A percentile compares a stretch with the other conserved stretches of the same genome.
Conservation (phyloP, 2,113 vertebrate genomes). For the Rhynchomys soricoides region DNA sequence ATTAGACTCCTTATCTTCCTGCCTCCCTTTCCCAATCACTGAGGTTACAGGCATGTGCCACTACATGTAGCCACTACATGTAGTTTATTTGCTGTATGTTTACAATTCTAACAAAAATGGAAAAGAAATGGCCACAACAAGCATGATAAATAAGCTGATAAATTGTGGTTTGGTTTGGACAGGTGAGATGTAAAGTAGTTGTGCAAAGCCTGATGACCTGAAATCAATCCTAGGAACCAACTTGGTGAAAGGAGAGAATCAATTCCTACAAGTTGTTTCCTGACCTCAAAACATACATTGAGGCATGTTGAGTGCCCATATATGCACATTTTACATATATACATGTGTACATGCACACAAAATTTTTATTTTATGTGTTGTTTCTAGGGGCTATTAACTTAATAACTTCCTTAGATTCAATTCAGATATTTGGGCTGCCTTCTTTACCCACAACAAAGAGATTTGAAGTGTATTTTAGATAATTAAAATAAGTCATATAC, state of each 20-base stretch:
- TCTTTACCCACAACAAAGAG: neutral
- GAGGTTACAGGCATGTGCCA: neutral
- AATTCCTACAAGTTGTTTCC: neutral
- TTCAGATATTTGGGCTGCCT: neutral
- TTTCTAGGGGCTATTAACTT: conserved; percentile 23
- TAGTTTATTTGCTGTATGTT: conserved; percentile 7
- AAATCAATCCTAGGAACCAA: neutral
- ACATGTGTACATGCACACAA: neutral
- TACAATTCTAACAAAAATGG: conserved; percentile 49
- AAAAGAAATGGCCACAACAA: conserved; percentile 35
- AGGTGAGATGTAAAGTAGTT: neutral
- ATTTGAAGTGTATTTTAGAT: conserved; percentile 36
- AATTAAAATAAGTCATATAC: conserved; percentile 49
- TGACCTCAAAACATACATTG: neutral
- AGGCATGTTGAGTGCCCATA: neutral
- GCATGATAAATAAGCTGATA: neutral
- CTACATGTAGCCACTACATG: neutral
- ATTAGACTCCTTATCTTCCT: neutral
- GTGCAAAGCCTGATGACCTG: no score
- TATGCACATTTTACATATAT: neutral
- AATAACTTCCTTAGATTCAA: conserved; percentile 16
- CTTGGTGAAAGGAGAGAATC: neutral
- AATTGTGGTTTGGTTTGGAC: neutral
- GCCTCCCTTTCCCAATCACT: neutral
- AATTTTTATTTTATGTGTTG: neutral